Evolutionary conservation across 2,888 invertebrate species (phyloP).

Genomic region (Trissonchulus latispiculum): DNA sequence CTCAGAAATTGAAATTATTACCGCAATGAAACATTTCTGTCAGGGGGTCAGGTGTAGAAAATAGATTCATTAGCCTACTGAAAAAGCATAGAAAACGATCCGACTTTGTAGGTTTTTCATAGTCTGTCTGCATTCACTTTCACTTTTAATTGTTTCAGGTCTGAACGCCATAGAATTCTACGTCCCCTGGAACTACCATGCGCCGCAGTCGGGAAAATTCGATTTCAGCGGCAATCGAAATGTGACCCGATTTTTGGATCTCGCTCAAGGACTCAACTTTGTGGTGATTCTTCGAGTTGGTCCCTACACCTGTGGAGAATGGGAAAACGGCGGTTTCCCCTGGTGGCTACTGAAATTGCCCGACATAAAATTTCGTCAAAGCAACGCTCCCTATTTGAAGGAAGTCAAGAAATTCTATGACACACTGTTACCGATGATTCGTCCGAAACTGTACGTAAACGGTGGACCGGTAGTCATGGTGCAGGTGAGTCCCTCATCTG

Average conservation of each 20-base stretch:
- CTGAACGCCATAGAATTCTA: slow-evolving; percentile 41
- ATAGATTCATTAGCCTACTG: too few species aligned
- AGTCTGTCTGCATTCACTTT: too few species aligned
- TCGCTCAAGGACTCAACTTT: slow-evolving; percentile 27
- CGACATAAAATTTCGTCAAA: slow-evolving; percentile 47
- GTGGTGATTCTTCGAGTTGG: slow-evolving; percentile 23
- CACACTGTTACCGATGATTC: slow-evolving; percentile 40
- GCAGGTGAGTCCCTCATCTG: too few species aligned
- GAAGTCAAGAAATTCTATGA: slow-evolving; percentile 43
- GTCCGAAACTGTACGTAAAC: slow-evolving; percentile 43
- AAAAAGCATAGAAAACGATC: too few species aligned
- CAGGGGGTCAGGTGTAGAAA: too few species aligned
- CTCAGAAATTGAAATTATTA: too few species aligned
- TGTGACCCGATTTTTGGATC: slow-evolving; percentile 32
- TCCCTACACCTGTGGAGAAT: slow-evolving; percentile 26
- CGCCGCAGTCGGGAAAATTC: slow-evolving; percentile 29
- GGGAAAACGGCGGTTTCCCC: slow-evolving; percentile 63
- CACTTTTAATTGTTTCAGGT: slow-evolving; percentile 52
- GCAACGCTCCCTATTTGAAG: slow-evolving; percentile 47
- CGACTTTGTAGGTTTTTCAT: too few species aligned
- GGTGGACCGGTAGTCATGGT: slow-evolving; percentile 46
- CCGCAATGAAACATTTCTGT: too few species aligned
- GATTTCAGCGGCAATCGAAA: slow-evolving; percentile 28
- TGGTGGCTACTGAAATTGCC: slow-evolving; percentile 58
- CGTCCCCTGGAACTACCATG: slow-evolving; percentile 37